These are phyloP conservation scores for Diplazon laetatorius DNA, from an alignment of 2,888 invertebrate species.

Conservation along the genomic window DNA sequence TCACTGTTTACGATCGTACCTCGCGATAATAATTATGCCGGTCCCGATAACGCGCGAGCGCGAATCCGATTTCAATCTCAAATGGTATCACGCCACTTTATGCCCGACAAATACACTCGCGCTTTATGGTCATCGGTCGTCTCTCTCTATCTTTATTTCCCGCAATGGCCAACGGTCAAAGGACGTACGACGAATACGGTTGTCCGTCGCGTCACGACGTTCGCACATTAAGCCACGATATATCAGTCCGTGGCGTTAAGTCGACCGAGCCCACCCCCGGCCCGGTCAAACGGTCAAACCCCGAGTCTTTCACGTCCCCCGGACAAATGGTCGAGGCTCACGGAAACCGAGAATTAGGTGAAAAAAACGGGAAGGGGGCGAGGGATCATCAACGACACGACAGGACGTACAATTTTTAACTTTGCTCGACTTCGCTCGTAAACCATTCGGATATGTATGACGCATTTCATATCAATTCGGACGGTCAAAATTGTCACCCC, in stretches of 20 bases:
- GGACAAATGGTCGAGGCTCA: conserved; percentile 74
- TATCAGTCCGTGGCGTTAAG: conserved; percentile 60
- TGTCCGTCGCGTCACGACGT: conserved; percentile 38
- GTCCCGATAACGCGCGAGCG: conserved; percentile 61
- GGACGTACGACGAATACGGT: conserved; percentile 13
- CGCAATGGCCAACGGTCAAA: conserved; percentile 4
- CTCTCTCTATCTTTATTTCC: neutral
- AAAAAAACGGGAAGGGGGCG: too few species aligned
- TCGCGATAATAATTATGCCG: conserved; percentile 65
- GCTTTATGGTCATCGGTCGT: neutral
- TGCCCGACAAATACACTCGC: conserved; percentile 48
- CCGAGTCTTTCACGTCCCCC: conserved; percentile 53
- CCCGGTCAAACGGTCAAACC: conserved; percentile 55
- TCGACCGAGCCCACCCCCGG: conserved; percentile 37
- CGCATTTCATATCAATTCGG: too few species aligned
- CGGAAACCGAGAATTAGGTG: conserved; percentile 72
- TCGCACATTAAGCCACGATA: conserved; percentile 64
- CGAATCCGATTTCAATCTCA: conserved; percentile 66
- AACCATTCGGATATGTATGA: too few species aligned
- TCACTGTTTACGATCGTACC: conserved; percentile 55
- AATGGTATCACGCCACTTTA: conserved; percentile 67
- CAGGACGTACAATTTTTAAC: conserved; percentile 69
- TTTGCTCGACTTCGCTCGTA: conserved; percentile 54
- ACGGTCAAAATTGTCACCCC: too few species aligned
- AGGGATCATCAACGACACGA: conserved; percentile 67